Evolutionary conservation across 2,113 vertebrate genomes (phyloP).

Genomic region (Fregata magnificens): DNA sequence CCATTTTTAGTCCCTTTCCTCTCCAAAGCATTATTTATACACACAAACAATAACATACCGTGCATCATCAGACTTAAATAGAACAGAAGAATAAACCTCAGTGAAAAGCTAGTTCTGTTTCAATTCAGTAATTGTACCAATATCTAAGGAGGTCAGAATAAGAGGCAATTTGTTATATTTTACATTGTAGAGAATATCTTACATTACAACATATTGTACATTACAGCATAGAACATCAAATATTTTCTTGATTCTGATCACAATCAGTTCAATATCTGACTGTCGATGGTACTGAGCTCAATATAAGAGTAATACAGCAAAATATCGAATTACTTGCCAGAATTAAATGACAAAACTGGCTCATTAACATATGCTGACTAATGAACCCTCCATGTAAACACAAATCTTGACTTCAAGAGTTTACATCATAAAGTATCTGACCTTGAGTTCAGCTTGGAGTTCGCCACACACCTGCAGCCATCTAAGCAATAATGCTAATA

Average conservation of each 20-base stretch:
- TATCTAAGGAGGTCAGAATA: not conserved
- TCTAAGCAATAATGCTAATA: constrained; percentile 24
- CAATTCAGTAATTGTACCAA: not conserved
- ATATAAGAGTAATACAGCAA: constrained; percentile 24
- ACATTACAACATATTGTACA: not conserved
- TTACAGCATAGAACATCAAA: not conserved
- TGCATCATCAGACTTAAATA: not conserved
- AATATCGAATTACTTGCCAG: constrained; percentile 52
- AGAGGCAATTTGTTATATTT: not conserved
- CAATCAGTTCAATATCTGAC: constrained; percentile 26
- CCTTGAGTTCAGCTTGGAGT: constrained; percentile 50
- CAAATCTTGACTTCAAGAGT: constrained; percentile 31
- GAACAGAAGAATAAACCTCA: not conserved
- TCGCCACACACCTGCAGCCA: constrained; percentile 57
- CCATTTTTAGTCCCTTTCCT: not conserved
- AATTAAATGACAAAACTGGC: constrained; percentile 17
- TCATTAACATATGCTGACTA: constrained; percentile 26
- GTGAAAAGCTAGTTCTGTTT: not conserved
- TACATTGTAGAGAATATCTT: not conserved
- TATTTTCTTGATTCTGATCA: constrained; percentile 36
- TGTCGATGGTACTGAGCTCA: not conserved
- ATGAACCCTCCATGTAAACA: constrained; percentile 45
- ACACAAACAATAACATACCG: not conserved
- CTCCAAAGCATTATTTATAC: not conserved
- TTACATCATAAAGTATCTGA: constrained; percentile 50